phyloP scores from a whole-genome alignment of 2,888 invertebrate genomes.

The Troides helena region DNA sequence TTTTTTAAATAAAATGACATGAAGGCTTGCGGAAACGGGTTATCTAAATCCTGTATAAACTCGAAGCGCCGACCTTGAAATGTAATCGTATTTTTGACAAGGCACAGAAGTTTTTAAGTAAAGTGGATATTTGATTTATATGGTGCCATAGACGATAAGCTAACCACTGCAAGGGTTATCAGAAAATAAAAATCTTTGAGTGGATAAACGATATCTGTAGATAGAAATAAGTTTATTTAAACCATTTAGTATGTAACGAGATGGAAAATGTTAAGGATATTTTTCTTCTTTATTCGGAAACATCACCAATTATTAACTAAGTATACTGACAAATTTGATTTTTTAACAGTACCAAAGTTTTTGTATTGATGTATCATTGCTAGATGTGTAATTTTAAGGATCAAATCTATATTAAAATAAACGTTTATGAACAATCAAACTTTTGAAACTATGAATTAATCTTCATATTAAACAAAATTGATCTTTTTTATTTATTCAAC shows the following conservation, averaged over 20 bases:
- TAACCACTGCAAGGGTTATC: constrained; percentile 18
- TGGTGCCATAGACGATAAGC: constrained; percentile 19
- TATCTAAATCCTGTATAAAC: neutral
- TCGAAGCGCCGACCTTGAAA: constrained; percentile 10
- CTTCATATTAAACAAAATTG: no score
- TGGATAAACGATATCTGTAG: constrained; percentile 20
- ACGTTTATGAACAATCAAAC: no score
- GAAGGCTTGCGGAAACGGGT: neutral
- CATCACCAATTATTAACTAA: no score
- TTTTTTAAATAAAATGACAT: neutral
- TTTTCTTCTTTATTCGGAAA: no score
- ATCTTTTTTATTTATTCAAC: no score
- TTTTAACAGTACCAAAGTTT: no score
- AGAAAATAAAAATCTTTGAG: constrained; percentile 18
- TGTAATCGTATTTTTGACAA: constrained; percentile 15
- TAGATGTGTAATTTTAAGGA: no score
- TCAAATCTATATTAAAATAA: no score
- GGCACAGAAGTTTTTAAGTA: constrained; percentile 7
- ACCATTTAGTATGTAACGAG: constrained; percentile 7
- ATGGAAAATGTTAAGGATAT: neutral
- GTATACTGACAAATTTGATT: no score
- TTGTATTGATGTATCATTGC: no score
- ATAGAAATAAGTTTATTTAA: constrained; percentile 21
- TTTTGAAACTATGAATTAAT: no score
- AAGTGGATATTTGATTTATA: constrained; percentile 25